These are phyloP conservation scores for Limonius californicus DNA, from an alignment of 1,140 invertebrate genomes.

Conservation along the genomic window DNA sequence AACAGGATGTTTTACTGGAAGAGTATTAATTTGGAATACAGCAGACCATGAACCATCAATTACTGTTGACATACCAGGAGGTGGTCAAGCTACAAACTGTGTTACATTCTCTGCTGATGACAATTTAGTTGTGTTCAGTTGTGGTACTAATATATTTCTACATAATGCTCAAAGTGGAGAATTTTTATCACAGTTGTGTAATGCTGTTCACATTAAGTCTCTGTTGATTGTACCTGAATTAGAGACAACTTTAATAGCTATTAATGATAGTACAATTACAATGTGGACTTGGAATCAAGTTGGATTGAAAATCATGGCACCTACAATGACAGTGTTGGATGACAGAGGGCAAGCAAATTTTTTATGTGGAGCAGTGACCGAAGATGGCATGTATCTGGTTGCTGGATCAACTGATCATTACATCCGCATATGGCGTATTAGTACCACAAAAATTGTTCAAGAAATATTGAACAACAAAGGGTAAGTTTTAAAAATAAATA, in stretches of 20 bases:
- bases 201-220: not conserved
- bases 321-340: not conserved
- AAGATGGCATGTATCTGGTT: not conserved
- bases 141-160: not conserved
- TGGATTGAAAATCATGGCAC: not conserved
- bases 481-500: too few species aligned
- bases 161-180: not conserved
- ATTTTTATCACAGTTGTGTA: not conserved
- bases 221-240: not conserved
- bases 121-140: constrained; percentile 12
- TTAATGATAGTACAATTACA: constrained; percentile 2
- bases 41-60: not conserved
- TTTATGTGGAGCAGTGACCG: not conserved
- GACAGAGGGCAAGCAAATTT: not conserved
- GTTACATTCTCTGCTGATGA: constrained; percentile 12
- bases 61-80: not conserved
- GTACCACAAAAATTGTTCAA: constrained; percentile 2
- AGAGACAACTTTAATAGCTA: not conserved
- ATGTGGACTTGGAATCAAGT: constrained; percentile 5
- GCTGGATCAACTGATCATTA: constrained; percentile 3
- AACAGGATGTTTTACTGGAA: not conserved
- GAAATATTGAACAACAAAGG: constrained; percentile 10
- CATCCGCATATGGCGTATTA: constrained; percentile 1
- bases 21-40: not conserved
- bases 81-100: not conserved